Conservation (phyloP, 1,140 invertebrate genomes). For the Battus philenor region DNA sequence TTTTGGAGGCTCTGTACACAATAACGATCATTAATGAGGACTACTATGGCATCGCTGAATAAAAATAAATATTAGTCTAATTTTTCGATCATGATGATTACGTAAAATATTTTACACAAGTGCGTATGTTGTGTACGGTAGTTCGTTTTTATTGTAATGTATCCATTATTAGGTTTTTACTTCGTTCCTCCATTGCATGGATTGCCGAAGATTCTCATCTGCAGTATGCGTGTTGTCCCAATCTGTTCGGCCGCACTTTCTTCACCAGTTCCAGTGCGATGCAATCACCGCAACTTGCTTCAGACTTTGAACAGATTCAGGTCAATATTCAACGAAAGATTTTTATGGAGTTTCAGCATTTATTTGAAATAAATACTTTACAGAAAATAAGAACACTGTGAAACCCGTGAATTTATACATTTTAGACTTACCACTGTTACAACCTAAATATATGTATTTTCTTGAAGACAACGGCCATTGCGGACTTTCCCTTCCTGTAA, state of each 20-base stretch:
- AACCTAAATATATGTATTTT: slow-evolving; percentile 39
- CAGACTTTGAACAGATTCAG: slow-evolving; percentile 54
- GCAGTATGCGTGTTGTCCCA: slow-evolving; percentile 31
- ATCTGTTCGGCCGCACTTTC: slow-evolving; percentile 36
- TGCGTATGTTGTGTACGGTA: too few species aligned
- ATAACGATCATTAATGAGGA: too few species aligned
- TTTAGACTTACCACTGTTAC: slow-evolving; percentile 66
- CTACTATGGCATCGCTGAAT: too few species aligned
- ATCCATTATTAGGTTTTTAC: slow-evolving; percentile 1
- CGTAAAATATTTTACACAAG: too few species aligned
- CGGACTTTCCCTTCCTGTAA: slow-evolving; percentile 48
- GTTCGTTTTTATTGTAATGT: slow-evolving; percentile 1
- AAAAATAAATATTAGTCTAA: too few species aligned
- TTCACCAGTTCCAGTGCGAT: slow-evolving; percentile 32
- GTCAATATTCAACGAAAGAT: slow-evolving; percentile 58
- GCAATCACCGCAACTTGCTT: slow-evolving; percentile 33
- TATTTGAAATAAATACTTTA: slow-evolving; percentile 66
- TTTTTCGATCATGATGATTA: too few species aligned
- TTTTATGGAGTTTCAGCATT: slow-evolving; percentile 55
- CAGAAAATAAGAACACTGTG: slow-evolving; percentile 38
- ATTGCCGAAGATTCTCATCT: slow-evolving; percentile 30
- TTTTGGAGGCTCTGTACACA: too few species aligned
- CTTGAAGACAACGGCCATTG: slow-evolving; percentile 27
- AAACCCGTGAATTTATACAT: slow-evolving; percentile 65
- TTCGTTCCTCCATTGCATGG: slow-evolving; percentile 6